Conservation (phyloP, 2,113 vertebrate genomes). For the Cygnus buccinator region DNA sequence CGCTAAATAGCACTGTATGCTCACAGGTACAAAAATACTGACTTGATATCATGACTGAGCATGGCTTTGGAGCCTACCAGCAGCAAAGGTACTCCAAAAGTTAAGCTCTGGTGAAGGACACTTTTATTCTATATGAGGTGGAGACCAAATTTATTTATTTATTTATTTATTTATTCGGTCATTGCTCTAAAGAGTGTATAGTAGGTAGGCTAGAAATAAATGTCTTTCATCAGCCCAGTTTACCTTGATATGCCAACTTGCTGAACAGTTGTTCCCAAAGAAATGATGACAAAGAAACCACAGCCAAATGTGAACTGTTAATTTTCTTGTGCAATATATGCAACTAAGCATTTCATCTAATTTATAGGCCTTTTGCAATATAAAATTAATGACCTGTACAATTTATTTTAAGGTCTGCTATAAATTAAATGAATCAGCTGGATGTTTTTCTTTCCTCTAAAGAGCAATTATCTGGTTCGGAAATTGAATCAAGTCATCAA, state of each 20-base stretch:
- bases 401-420: conserved; percentile 45
- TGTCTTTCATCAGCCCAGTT: neutral
- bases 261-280: conserved; percentile 2
- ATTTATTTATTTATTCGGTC: neutral
- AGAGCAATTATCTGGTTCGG: conserved; percentile 1
- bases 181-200: neutral
- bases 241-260: neutral
- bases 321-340: conserved; percentile 43
- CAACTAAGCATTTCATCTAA: conserved; percentile 23
- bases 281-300: neutral
- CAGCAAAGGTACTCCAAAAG: neutral
- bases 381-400: conserved; percentile 13
- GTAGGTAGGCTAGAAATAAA: neutral
- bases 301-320: conserved; percentile 10
- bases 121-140: neutral
- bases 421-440: conserved; percentile 22
- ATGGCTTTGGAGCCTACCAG: neutral
- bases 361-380: conserved; percentile 1
- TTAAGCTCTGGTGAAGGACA: neutral
- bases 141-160: neutral
- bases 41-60: neutral
- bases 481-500: conserved; percentile 22
- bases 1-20: neutral
- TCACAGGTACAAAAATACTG: neutral
- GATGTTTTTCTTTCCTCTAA: neutral